Percentiles rank a stretch among this genome's conserved stretches.
Conservation (phyloP, 37 sponge, comb jelly and placozoan genomes). For the Aplysina aerophoba region DNA sequence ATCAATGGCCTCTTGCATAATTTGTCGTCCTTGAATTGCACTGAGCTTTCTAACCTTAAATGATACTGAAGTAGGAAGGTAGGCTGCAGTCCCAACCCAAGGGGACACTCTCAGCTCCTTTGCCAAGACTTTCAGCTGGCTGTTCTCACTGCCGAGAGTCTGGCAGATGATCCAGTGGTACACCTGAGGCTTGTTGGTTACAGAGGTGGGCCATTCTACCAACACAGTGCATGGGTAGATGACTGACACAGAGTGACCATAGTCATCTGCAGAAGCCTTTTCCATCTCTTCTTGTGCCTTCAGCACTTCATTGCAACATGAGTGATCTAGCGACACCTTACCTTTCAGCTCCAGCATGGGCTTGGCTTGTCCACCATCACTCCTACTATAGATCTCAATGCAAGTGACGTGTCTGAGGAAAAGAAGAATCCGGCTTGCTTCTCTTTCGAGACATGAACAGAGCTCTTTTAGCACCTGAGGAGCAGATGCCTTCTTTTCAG, state of each 20-base stretch:
- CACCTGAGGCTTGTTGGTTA: neutral
- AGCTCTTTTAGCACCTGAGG: slow-evolving; percentile 46
- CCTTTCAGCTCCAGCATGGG: too few relatives aligned
- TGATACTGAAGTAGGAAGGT: slow-evolving; percentile 15
- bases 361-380: too few relatives aligned
- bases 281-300: too few relatives aligned
- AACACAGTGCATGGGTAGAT: too few relatives aligned
- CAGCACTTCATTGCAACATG: too few relatives aligned
- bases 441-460: slow-evolving; percentile 32
- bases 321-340: too few relatives aligned
- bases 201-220: too few relatives aligned
- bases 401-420: slow-evolving; percentile 61
- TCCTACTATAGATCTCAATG: slow-evolving; percentile 39
- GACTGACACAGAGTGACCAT: too few relatives aligned
- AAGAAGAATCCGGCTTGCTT: slow-evolving; percentile 53
- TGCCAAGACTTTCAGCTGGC: neutral
- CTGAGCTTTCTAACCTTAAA: neutral
- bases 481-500: slow-evolving; percentile 5
- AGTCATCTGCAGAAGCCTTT: too few relatives aligned
- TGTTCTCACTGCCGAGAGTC: slow-evolving; percentile 46
- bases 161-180: slow-evolving; percentile 68
- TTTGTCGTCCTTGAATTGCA: neutral
- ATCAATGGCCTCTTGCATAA: neutral
- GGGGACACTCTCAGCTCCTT: slow-evolving; percentile 49
- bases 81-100: slow-evolving; percentile 75